These are phyloP conservation scores for Choristoneura fumiferana DNA, from an alignment of 1,140 invertebrate species.

Conservation along the genomic window DNA sequence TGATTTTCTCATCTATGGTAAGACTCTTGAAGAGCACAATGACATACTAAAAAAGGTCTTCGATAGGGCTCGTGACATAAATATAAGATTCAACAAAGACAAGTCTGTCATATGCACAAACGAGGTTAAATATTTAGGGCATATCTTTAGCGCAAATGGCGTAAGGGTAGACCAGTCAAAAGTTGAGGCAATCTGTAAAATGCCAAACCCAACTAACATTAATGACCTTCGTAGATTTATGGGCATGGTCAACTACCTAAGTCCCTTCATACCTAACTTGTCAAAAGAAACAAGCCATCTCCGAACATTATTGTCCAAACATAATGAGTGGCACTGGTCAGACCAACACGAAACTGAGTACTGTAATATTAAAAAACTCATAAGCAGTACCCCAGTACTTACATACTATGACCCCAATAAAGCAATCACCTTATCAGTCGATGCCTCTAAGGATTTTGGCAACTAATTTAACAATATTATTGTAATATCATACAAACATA, in stretches of 20 bases:
- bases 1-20: slow-evolving; percentile 55
- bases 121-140: not conserved
- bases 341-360: not conserved
- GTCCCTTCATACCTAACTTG: not conserved
- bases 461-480: too few species aligned
- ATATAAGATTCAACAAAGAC: not conserved
- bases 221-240: not conserved
- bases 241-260: not conserved
- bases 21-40: slow-evolving; percentile 33
- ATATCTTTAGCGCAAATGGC: not conserved
- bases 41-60: slow-evolving; percentile 31
- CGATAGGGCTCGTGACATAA: not conserved
- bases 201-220: not conserved
- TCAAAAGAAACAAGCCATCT: not conserved
- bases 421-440: not conserved
- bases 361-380: not conserved
- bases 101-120: not conserved
- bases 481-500: too few species aligned
- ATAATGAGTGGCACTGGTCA: not conserved
- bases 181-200: not conserved
- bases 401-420: not conserved
- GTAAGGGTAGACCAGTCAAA: not conserved
- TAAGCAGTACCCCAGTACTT: not conserved
- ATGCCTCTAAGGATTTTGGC: not conserved
- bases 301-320: not conserved